Conservation (phyloP, 2,113 vertebrate species). For the Platysteira castanea region DNA sequence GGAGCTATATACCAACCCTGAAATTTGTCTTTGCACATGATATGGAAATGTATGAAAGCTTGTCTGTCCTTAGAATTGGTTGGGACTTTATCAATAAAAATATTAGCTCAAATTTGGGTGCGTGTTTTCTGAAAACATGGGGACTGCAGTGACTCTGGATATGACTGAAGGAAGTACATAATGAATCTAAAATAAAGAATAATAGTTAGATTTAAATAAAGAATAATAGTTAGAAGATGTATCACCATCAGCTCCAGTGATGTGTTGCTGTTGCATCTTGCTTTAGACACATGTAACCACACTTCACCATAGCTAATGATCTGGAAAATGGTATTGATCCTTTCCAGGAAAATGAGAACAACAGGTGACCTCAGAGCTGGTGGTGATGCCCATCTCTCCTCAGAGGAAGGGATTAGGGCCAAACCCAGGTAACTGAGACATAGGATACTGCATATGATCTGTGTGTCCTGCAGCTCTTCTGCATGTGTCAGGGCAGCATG, state of each 20-base stretch:
- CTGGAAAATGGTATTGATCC: not conserved
- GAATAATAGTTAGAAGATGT: not conserved
- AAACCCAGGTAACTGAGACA: not conserved
- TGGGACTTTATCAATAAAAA: not conserved
- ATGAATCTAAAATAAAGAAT: not conserved
- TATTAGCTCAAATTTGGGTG: not conserved
- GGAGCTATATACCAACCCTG: not conserved
- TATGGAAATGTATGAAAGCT: not conserved
- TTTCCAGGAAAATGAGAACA: not conserved
- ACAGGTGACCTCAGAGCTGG: not conserved
- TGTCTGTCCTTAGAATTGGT: not conserved
- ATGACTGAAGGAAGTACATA: not conserved
- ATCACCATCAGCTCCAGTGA: not conserved
- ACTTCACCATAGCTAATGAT: not conserved
- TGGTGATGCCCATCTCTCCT: not conserved
- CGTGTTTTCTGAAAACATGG: not conserved
- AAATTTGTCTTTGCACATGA: not conserved
- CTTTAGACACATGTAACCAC: not conserved
- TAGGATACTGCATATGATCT: not conserved
- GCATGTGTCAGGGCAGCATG: not conserved
- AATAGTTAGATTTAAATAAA: not conserved
- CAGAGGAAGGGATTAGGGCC: not conserved
- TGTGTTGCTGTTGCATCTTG: not conserved
- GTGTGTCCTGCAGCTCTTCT: not conserved
- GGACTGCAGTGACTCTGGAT: not conserved